phyloP scores from a whole-genome alignment of 2,113 vertebrate genomes.

The Strigops habroptila region DNA sequence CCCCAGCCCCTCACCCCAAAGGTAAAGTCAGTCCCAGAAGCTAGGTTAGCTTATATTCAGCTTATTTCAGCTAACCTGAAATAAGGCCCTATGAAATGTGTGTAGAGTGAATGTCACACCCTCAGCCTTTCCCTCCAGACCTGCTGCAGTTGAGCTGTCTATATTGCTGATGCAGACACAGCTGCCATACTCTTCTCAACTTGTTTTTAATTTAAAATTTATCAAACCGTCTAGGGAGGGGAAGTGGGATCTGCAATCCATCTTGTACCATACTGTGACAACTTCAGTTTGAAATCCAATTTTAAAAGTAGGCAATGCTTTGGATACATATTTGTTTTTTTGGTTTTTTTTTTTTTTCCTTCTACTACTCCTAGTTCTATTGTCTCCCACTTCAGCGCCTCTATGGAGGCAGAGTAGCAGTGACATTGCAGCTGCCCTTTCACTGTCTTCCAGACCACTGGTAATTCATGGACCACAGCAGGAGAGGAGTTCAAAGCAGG shows the following conservation, averaged over 20 bases:
- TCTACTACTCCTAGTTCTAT: neutral
- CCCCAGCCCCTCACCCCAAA: neutral
- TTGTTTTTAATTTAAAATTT: neutral
- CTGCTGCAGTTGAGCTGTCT: neutral
- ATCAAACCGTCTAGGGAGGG: neutral
- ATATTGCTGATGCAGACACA: neutral
- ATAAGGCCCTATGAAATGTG: neutral
- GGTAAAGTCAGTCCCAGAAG: neutral
- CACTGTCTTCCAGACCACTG: neutral
- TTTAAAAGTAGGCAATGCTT: neutral
- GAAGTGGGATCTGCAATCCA: neutral
- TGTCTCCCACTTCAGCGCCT: neutral
- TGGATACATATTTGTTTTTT: neutral
- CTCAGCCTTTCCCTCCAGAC: neutral
- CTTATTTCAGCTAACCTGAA: neutral
- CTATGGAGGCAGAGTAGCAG: neutral
- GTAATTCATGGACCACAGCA: neutral
- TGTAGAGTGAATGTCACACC: neutral
- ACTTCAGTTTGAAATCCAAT: neutral
- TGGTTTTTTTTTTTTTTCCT: neutral
- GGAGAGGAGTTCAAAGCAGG: neutral
- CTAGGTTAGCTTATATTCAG: too few species aligned
- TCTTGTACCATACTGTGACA: neutral
- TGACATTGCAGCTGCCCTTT: neutral
- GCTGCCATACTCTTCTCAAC: neutral